Base-by-base conservation (phyloP, 2,113 vertebrate species). In the Campylomormyrus numenius region DNA sequence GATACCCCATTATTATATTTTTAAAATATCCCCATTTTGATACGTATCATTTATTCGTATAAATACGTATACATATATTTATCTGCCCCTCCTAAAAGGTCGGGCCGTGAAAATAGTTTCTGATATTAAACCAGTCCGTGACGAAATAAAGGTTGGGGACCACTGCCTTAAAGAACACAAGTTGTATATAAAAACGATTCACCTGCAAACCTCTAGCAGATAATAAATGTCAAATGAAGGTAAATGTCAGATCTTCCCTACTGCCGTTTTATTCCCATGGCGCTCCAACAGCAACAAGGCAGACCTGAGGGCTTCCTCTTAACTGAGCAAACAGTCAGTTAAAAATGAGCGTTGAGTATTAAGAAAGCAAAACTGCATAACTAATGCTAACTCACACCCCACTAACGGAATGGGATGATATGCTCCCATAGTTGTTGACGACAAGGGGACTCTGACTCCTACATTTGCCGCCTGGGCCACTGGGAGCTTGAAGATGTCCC, bases 401-500 rank as follows among this genome's bases (percentile, higher is more conserved):
- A 0, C 31, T 80, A 2, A 19, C 15, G 62, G 42, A 7, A 19
- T 21, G 6, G 24, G 49, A 8, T 1, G 21, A 88, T 1, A n/a
- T 3, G 35, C 3, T 8, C 10, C 24, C 35, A 24, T 48, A 52
- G 48, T 3, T 31, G 8, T 27, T 39, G 56, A 31, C 35, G 17
- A 11, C 10, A n/a, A 45, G 17, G 39, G 53, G 52, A 17, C 21
- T 13, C 13, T 3, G 15, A 19, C 15, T 27, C 89, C 27, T 48
- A 95, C 96, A 94, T 94, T 94, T 39, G 48, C 13, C 39, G 88
- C 88, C 53, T 58, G 91, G 17, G 84, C 5, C 45, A 90, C 91
- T 3, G 91, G 91, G 3, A 92, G 93, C 89, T 95, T 96, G 94
- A 99, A 99, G 95, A 99, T 98, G 91, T 99, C 98, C 93, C 98